Percentiles rank a stretch among this genome's conserved stretches.
Conservation (phyloP, 2,113 vertebrate genomes). For the Suricata suricatta region DNA sequence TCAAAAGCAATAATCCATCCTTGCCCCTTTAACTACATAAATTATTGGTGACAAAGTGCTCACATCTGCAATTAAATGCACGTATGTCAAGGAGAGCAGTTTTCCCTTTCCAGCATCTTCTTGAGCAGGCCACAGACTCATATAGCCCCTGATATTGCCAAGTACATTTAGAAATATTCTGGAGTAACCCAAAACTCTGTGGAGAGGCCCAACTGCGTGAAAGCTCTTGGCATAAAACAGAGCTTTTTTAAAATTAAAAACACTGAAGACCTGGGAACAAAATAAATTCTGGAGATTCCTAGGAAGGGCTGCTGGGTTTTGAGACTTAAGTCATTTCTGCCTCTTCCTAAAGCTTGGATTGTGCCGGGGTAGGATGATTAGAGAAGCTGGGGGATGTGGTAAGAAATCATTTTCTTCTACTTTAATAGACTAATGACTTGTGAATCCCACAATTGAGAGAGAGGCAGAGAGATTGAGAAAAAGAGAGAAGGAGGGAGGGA, state of each 20-base stretch:
- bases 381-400: neutral
- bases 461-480: neutral
- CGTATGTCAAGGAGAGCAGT: neutral
- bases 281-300: neutral
- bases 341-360: neutral
- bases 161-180: neutral
- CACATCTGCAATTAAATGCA: neutral
- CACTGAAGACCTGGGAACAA: neutral
- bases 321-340: neutral
- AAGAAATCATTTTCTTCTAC: neutral
- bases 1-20: neutral
- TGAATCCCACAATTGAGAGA: neutral
- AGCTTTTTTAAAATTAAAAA: neutral
- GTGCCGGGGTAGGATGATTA: fast-evolving
- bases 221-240: neutral
- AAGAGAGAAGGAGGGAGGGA: neutral
- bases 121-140: neutral
- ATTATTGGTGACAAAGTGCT: neutral
- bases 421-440: neutral
- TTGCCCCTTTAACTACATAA: too few species aligned
- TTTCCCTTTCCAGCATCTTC: neutral
- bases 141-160: neutral
- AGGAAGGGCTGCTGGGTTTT: fast-evolving
- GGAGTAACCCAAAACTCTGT: neutral
- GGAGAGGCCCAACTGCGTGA: neutral